Evolutionary conservation across 2,113 vertebrate genomes (phyloP).

Genomic region (Passer montanus): DNA sequence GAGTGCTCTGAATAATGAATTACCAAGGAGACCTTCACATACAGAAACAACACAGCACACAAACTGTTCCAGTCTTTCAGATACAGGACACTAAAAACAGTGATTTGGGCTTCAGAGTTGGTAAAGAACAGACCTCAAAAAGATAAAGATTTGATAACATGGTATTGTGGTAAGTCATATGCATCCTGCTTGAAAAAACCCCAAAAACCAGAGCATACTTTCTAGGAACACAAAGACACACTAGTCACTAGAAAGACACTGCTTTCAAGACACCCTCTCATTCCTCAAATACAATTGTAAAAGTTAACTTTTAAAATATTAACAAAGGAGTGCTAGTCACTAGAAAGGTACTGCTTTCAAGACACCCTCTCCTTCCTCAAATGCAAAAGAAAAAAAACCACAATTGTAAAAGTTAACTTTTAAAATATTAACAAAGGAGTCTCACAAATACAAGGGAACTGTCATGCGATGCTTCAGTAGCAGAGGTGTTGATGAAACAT

Average conservation of each 20-base stretch:
- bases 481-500: not conserved
- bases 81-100: not conserved
- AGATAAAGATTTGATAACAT: not conserved
- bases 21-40: not conserved
- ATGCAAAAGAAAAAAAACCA: not conserved
- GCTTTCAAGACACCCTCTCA: not conserved
- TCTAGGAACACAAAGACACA: not conserved
- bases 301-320: no score
- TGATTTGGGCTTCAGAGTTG: not conserved
- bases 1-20: not conserved
- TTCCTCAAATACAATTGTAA: not conserved
- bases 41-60: not conserved
- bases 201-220: not conserved
- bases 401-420: not conserved
- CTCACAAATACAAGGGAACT: not conserved
- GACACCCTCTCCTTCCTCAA: not conserved
- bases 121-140: not conserved
- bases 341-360: not conserved
- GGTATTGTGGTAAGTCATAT: not conserved
- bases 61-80: not conserved
- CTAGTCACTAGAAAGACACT: not conserved
- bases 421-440: not conserved
- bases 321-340: no score
- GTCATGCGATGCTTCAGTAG: not conserved
- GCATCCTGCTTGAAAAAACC: not conserved